Evolutionary conservation across 2,113 vertebrate species (phyloP).

Genomic region (Ibidorhyncha struthersii): DNA sequence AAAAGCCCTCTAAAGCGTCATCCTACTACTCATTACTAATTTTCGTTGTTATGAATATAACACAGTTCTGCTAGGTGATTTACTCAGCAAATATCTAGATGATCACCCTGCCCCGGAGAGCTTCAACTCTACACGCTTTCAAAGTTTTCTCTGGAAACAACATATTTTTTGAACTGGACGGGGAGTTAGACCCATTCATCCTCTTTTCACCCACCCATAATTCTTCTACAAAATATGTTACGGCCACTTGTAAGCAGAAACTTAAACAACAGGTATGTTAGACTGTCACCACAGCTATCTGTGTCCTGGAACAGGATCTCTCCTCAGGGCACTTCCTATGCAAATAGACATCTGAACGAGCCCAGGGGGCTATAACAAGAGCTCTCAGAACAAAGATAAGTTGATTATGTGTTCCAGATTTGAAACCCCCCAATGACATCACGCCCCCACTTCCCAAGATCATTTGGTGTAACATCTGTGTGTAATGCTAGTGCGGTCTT

Average conservation of each 20-base stretch:
- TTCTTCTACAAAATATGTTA: neutral
- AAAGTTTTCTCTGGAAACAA: neutral
- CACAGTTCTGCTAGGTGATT: neutral
- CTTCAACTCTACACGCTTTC: accelerated
- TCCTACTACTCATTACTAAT: neutral
- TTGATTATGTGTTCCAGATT: conserved; percentile 70
- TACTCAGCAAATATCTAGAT: neutral
- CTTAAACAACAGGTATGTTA: conserved; percentile 31
- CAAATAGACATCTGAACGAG: conserved; percentile 16
- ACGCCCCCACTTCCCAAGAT: conserved; percentile 64
- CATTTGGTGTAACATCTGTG: conserved; percentile 59
- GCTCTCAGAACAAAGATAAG: conserved; percentile 64
- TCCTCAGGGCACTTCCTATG: conserved; percentile 37
- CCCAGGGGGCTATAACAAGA: neutral
- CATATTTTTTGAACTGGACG: neutral
- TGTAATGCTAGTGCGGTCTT: conserved; percentile 56
- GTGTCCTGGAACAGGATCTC: conserved; percentile 48
- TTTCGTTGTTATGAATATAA: neutral
- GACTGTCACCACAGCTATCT: conserved; percentile 8
- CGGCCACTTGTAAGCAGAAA: neutral
- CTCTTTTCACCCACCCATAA: neutral
- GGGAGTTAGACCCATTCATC: neutral
- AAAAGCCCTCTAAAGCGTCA: neutral
- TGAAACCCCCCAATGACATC: conserved; percentile 64
- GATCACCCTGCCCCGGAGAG: neutral